Percentiles rank a stretch among this genome's conserved stretches.
Evolutionary conservation across 2,113 vertebrate genomes (phyloP).

Genomic region (Elgaria multicarinata): DNA sequence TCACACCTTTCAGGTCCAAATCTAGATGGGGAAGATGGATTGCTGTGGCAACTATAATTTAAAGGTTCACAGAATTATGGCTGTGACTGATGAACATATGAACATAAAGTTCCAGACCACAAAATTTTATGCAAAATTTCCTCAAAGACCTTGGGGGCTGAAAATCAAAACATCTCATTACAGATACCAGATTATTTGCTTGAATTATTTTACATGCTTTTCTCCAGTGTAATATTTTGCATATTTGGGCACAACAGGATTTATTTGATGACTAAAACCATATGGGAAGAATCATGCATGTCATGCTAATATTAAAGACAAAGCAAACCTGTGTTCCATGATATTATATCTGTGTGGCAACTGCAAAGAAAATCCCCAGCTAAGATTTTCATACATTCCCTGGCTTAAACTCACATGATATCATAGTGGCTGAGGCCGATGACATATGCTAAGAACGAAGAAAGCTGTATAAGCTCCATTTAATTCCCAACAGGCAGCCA

Average conservation of each 20-base stretch:
- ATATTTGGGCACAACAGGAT: neutral
- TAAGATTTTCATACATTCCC: neutral
- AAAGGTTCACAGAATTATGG: neutral
- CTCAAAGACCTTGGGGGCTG: neutral
- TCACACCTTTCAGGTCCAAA: too few relatives aligned
- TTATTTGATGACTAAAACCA: constrained; percentile 28
- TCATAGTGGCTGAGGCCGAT: neutral
- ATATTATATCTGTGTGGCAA: neutral
- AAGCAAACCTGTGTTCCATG: neutral
- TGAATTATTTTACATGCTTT: neutral
- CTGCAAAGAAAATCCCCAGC: neutral
- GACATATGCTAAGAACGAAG: neutral
- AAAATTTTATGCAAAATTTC: constrained; percentile 1
- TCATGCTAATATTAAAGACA: neutral
- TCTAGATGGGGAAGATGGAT: too few relatives aligned
- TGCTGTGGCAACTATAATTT: too few relatives aligned
- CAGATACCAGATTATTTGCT: constrained; percentile 19
- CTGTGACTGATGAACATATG: neutral
- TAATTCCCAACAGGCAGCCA: constrained; percentile 18
- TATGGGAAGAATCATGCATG: neutral
- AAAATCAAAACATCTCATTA: constrained; percentile 30
- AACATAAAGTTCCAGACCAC: constrained; percentile 37
- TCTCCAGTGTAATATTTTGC: neutral
- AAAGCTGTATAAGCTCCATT: neutral
- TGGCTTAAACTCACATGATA: constrained; percentile 14